Evolutionary conservation across 2,888 invertebrate species (phyloP).

Genomic region (Neoscelio sp.): DNA sequence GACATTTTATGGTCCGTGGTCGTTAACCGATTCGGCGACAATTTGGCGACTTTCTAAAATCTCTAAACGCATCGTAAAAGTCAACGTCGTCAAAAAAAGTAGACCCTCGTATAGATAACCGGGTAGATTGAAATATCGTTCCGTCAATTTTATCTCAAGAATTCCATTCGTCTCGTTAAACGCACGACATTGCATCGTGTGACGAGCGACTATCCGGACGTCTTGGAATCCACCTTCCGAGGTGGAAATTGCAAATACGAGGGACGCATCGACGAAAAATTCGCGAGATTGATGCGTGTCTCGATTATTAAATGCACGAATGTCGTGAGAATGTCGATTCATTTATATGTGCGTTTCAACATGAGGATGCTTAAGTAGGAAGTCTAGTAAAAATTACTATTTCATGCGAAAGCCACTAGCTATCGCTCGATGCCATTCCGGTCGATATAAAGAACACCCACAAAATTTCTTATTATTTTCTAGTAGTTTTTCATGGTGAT

Average conservation of each 20-base stretch:
- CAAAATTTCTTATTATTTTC: no score
- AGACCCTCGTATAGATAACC: constrained; percentile 56
- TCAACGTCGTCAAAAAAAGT: constrained; percentile 49
- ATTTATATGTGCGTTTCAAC: no score
- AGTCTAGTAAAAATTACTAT: no score
- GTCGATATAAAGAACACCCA: no score
- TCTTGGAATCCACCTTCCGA: constrained; percentile 14
- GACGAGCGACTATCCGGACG: background rate
- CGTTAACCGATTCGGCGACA: constrained; percentile 62
- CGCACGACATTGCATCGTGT: constrained; percentile 44
- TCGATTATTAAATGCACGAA: constrained; percentile 25
- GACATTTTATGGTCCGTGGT: constrained; percentile 43
- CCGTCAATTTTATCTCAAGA: constrained; percentile 61
- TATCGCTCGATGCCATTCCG: no score
- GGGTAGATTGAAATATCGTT: constrained; percentile 55
- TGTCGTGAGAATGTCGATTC: background rate
- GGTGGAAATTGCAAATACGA: constrained; percentile 11
- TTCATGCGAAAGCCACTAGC: no score
- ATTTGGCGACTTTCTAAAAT: constrained; percentile 60
- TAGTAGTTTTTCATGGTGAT: no score
- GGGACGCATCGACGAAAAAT: constrained; percentile 3
- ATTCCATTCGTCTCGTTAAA: constrained; percentile 69
- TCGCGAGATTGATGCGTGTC: constrained; percentile 4
- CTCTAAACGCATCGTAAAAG: constrained; percentile 53
- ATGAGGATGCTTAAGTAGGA: no score